These are phyloP conservation scores for Heterodera schachtii DNA, from an alignment of 1,140 invertebrate species.

Conservation along the genomic window DNA sequence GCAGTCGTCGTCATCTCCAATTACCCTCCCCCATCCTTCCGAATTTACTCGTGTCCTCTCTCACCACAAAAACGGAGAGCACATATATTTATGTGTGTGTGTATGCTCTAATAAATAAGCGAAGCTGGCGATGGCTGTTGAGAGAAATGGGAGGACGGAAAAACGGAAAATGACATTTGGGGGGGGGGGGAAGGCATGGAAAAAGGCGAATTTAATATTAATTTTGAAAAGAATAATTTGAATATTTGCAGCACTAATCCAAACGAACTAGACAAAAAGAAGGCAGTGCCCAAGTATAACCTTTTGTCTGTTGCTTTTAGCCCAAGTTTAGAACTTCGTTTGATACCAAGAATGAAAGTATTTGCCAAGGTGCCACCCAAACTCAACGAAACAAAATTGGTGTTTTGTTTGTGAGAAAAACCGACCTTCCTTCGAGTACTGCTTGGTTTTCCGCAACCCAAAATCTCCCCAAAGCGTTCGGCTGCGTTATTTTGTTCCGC, in stretches of 20 bases:
- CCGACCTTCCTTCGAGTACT: slow-evolving; percentile 20
- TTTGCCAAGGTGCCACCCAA: too few relatives aligned
- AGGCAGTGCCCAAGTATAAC: too few relatives aligned
- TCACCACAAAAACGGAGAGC: background rate
- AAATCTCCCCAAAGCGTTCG: slow-evolving; percentile 20
- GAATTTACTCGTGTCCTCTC: slow-evolving; percentile 5
- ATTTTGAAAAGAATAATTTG: too few relatives aligned
- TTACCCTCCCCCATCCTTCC: slow-evolving; percentile 18
- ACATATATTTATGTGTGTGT: background rate
- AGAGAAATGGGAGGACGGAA: background rate
- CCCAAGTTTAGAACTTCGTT: too few relatives aligned
- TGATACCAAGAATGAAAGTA: too few relatives aligned
- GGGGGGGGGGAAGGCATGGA: background rate
- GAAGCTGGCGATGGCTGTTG: background rate
- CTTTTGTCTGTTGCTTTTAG: too few relatives aligned
- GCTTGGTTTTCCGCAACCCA: slow-evolving; percentile 7
- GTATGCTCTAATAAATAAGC: slow-evolving; percentile 3
- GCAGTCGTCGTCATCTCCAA: slow-evolving; percentile 17
- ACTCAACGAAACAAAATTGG: too few relatives aligned
- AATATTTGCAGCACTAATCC: too few relatives aligned
- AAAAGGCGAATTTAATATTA: background rate
- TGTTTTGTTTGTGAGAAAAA: background rate
- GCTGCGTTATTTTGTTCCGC: slow-evolving; percentile 7
- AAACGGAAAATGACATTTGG: background rate
- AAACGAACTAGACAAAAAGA: too few relatives aligned